Conservation (phyloP, 1,140 invertebrate species). For the Rhyacophila brunnea region DNA sequence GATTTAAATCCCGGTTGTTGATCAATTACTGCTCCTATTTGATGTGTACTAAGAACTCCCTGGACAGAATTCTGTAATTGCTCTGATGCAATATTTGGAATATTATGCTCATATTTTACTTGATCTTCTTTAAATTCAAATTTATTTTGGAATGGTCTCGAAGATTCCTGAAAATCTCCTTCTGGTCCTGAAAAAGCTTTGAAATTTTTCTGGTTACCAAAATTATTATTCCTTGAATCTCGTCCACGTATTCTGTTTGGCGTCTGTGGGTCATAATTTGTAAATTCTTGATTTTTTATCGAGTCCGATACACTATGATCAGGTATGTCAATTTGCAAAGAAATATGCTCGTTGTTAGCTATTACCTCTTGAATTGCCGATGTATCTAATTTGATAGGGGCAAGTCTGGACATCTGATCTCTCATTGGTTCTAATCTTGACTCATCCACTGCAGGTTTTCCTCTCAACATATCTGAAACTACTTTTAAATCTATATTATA, state of each 20-base stretch:
- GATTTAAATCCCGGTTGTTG: slow-evolving; percentile 41
- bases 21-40: slow-evolving; percentile 51
- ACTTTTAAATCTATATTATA: slow-evolving; percentile 51
- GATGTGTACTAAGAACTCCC: slow-evolving; percentile 45
- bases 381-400: slow-evolving; percentile 45
- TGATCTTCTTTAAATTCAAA: slow-evolving; percentile 15
- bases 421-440: slow-evolving; percentile 40
- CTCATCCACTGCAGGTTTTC: slow-evolving; percentile 45
- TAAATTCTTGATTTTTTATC: slow-evolving; percentile 12
- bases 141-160: slow-evolving; percentile 10
- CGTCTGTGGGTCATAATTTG: slow-evolving; percentile 10
- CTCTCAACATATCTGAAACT: slow-evolving; percentile 51
- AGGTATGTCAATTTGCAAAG: slow-evolving; percentile 23
- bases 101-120: slow-evolving; percentile 7
- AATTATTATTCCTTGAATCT: slow-evolving; percentile 4
- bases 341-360: slow-evolving; percentile 42
- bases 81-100: slow-evolving; percentile 27
- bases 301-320: slow-evolving; percentile 10
- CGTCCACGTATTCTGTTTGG: slow-evolving; percentile 6
- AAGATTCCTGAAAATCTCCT: not conserved
- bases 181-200: not conserved
- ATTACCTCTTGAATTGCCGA: slow-evolving; percentile 47
- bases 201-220: not conserved
- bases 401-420: slow-evolving; percentile 41
- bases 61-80: slow-evolving; percentile 40